Base-by-base conservation (phyloP, 2,797 vertebrate genomes). In the Rhinoraja longicauda region DNA sequence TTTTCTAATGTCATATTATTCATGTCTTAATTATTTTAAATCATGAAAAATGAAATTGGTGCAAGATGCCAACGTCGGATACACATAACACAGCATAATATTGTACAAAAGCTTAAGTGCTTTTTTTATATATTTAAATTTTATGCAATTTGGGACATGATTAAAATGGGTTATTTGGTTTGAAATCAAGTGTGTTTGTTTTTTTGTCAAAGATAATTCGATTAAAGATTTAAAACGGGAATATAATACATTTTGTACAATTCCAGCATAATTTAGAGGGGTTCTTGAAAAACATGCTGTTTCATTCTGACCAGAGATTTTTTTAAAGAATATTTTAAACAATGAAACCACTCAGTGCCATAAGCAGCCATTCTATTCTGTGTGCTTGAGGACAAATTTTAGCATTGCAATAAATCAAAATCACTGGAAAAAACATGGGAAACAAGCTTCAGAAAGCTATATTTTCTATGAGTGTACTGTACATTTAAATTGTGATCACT, bases 181-280 rank as follows among this genome's bases (percentile, higher is more conserved):
- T 75, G 36, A 72, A 92, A 75, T 75, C 39, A 53, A 72, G 24
- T 57, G 73, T n/a, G 70, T 73, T 26, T 45, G 4, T 45, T n/a
- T 90, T 21, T 73, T 45, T 92, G 90, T 72, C 72, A 26, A 91
- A 73, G 8, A 26, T 92, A 57, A n/a, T 92, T 92, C 70, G 24
- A 75, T 73, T 75, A 92, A 75, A 75, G 90, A 91, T 73, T 70
- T 91, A 91, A n/a, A 70, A 29, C 24, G n/a, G 64, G 70, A 29
- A 29, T 70, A 57, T 92, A n/a, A 45, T 91, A n/a, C 59, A 86
- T 13, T n/a, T n/a, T 13, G 59, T 72, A 70, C 13, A 24, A 32
- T 70, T 91, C 26, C 36, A 70, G 10, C 29, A 62, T 45, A 39
- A 26, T 90, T 39, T 39, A 36, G 29, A 70, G 64, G n/a, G 39